Conservation (phyloP, 1,140 invertebrate species). For the Hetaerina americana region DNA sequence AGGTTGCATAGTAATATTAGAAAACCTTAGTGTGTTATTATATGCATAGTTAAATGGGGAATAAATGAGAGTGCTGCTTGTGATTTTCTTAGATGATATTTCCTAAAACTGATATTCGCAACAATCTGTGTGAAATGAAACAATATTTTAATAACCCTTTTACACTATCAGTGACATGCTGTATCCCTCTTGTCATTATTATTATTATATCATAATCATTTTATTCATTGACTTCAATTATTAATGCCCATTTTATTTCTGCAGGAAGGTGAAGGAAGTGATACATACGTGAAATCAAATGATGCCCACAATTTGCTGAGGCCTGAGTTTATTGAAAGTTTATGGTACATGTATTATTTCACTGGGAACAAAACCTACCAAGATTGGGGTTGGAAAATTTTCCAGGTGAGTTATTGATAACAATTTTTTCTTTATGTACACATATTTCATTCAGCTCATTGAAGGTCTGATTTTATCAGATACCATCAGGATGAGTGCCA, state of each 20-base stretch:
- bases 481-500: no score
- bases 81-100: no score
- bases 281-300: conserved; percentile 76
- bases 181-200: conserved; percentile 1
- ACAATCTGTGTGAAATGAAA: no score
- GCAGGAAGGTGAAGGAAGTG: conserved; percentile 47
- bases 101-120: no score
- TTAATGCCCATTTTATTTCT: conserved; percentile 16
- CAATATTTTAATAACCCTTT: background rate
- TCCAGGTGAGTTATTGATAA: conserved; percentile 62
- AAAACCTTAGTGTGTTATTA: no score
- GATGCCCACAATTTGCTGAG: conserved; percentile 86
- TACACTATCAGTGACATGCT: no score
- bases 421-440: no score
- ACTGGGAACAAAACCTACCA: conserved; percentile 84
- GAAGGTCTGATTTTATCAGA: no score
- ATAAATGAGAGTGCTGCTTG: no score
- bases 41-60: no score
- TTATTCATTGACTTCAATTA: background rate
- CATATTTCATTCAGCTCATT: no score
- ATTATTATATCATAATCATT: background rate
- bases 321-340: conserved; percentile 86
- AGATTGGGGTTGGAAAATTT: conserved; percentile 91
- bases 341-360: conserved; percentile 88
- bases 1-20: no score